These are phyloP conservation scores for Onychorhynchus coronatus DNA, from an alignment of 2,113 vertebrate genomes.

Conservation along the genomic window DNA sequence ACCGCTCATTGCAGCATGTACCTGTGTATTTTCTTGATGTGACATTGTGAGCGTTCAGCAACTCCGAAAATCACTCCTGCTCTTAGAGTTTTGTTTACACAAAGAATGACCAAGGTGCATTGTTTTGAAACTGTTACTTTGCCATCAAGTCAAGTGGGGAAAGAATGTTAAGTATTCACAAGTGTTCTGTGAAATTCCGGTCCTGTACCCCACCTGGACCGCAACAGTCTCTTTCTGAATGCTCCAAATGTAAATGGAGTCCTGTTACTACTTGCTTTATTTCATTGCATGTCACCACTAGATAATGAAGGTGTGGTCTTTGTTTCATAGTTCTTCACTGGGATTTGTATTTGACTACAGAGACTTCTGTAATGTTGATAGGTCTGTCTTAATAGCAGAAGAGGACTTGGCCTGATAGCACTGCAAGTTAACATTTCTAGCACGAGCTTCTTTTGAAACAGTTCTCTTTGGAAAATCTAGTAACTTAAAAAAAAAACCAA, in stretches of 20 bases:
- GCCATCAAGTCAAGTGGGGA: neutral
- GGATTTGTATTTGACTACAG: neutral
- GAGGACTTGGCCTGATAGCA: neutral
- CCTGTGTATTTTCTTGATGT: neutral
- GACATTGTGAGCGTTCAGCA: neutral
- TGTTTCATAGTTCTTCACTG: neutral
- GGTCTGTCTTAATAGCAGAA: neutral
- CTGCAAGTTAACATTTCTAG: neutral
- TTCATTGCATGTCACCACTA: slow-evolving; percentile 14
- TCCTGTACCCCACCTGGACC: neutral
- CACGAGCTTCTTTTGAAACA: neutral
- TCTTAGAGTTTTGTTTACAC: neutral
- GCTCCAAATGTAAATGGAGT: neutral
- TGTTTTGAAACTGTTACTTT: slow-evolving; percentile 8
- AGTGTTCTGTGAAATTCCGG: neutral
- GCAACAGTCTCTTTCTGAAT: neutral
- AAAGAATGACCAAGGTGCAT: neutral
- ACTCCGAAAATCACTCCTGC: neutral
- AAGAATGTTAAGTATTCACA: neutral
- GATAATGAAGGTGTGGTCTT: neutral
- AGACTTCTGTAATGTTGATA: neutral
- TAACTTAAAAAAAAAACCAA: neutral
- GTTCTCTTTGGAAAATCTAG: neutral
- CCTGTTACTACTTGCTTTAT: neutral
- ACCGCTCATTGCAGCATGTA: neutral